Base-by-base conservation (phyloP, 2,797 vertebrate species). In the Merluccius polli region DNA sequence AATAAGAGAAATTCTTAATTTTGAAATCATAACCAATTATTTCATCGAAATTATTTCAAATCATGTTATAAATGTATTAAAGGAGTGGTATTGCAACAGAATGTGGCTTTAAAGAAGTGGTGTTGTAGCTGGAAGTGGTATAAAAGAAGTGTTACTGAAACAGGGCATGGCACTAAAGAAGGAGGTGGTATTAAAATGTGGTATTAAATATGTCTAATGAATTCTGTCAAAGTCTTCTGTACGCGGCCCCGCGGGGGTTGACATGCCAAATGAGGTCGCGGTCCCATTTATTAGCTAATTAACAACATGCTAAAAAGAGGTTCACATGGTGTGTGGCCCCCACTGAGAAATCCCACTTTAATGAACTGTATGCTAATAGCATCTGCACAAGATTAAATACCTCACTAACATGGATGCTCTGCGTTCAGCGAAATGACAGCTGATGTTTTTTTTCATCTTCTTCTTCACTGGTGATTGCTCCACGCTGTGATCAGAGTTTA, bases 301-400 rank as follows among this genome's bases (percentile, higher is more conserved):
- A 44, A 72, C 35, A 36, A 36, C 71, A 27, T 5, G n/a, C 38
- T 30, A 41, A 38, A 30, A 72, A 69, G 27, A 69, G 35, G 27
- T 36, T 41, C 21, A 13, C 32, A 44, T 29, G 33, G 38, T 38
- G 27, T 27, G 35, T 3, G 5, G 35, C 36, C 38, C 71, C 24
- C 38, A 44, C 33, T 16, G 70, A 72, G 38, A 44, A 41, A 72
- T 30, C 33, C 24, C 24, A 44, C 38, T 15, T 10, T 72, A 41
- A 72, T 41, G 35, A 72, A 72, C 71, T 72, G 70, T 29, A 29
- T 29, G 70, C 70, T 36, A 72, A 72, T 72, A 38, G 36, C 33
- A 72, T 72, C 36, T 6, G 11, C 70, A 41, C n/a, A 41, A 44
- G 29, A 32, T 32, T 69, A 69, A 30, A 30, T 32, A 32, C 27